Percentiles rank a stretch among this genome's conserved stretches.
These are phyloP conservation scores for Agonopterix arenella DNA, from an alignment of 2,888 invertebrate genomes.

Conservation along the genomic window DNA sequence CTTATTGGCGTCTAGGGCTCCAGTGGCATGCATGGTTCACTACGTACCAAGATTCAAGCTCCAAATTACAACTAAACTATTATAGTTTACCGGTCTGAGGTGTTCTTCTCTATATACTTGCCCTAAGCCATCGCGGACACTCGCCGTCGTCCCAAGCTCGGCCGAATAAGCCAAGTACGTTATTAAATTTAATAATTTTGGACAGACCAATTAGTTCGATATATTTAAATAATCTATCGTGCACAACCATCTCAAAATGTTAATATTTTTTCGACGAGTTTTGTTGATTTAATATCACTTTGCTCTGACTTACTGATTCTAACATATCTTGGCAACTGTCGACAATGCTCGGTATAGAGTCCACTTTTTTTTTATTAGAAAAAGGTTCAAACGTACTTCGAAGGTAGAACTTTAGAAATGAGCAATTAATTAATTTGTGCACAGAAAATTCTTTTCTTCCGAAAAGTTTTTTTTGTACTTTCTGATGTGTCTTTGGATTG, in stretches of 20 bases:
- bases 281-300: too few species aligned
- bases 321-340: too few species aligned
- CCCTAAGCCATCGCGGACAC: constrained; percentile 16
- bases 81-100: constrained; percentile 13
- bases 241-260: constrained; percentile 68
- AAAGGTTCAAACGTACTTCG: too few species aligned
- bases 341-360: too few species aligned
- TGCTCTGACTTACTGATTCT: too few species aligned
- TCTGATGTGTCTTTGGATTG: constrained; percentile 34
- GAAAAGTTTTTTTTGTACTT: constrained; percentile 33
- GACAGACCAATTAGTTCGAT: constrained; percentile 59
- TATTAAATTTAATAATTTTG: constrained; percentile 27
- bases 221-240: constrained; percentile 62
- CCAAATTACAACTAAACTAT: constrained; percentile 31
- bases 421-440: not conserved
- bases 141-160: constrained; percentile 23
- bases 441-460: not conserved
- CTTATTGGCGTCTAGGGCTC: constrained; percentile 57
- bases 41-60: constrained; percentile 55
- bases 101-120: constrained; percentile 15
- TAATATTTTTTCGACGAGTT: not conserved
- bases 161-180: constrained; percentile 37
- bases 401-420: too few species aligned
- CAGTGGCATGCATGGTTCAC: constrained; percentile 55
- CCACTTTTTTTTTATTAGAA: too few species aligned